Percentiles rank a stretch among this genome's conserved stretches.
phyloP scores from a whole-genome alignment of 35 echinoderm and acorn worm genomes.

The Ophiothrix spiculata region DNA sequence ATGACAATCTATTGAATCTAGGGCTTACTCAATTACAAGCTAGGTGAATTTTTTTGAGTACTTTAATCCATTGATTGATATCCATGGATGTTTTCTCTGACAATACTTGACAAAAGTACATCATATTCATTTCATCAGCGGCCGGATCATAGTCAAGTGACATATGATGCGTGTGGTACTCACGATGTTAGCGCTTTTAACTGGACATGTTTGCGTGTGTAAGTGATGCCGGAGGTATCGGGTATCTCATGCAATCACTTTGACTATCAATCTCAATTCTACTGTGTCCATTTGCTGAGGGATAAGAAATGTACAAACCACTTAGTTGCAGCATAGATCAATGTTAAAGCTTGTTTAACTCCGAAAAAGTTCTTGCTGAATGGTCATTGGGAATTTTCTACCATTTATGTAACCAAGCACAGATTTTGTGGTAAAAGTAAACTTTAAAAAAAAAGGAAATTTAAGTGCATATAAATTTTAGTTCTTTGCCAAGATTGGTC shows the following conservation, averaged over 20 bases:
- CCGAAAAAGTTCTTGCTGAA: neutral
- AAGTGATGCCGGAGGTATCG: neutral
- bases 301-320: neutral
- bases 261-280: neutral
- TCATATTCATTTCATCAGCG: too few relatives aligned
- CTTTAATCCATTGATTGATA: too few relatives aligned
- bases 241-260: neutral
- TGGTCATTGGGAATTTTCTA: neutral
- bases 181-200: neutral
- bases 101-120: too few relatives aligned
- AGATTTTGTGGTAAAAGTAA: too few relatives aligned
- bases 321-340: neutral
- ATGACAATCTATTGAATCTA: too few relatives aligned
- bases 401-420: neutral
- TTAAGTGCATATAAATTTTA: too few relatives aligned
- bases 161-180: neutral
- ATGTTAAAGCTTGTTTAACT: too few relatives aligned
- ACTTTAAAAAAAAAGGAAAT: too few relatives aligned
- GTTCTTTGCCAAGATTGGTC: too few relatives aligned
- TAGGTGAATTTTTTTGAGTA: neutral
- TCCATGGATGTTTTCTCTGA: too few relatives aligned
- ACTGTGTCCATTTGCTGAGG: neutral
- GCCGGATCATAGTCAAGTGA: too few relatives aligned
- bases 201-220: neutral
- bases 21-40: neutral